Evolutionary conservation across 2,797 vertebrate species (phyloP).

Genomic region (Dendrocincla tyrannina): DNA sequence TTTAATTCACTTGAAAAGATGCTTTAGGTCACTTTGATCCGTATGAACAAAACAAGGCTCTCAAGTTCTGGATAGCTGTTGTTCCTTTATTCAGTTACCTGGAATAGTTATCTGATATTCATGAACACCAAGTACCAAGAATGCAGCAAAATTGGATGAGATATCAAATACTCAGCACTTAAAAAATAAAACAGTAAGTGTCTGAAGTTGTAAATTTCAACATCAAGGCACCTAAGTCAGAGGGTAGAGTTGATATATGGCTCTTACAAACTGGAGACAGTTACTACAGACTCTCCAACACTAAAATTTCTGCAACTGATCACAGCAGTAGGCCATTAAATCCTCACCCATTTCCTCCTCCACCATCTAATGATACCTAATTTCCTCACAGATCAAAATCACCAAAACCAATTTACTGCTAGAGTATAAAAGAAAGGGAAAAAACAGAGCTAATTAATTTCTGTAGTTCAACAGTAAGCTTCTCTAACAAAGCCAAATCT

Average conservation of each 20-base stretch:
- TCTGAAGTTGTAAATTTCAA: slow-evolving; percentile 1
- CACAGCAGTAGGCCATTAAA: slow-evolving; percentile 16
- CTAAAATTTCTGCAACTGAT: slow-evolving; percentile 43
- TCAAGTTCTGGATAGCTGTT: neutral
- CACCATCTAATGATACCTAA: slow-evolving; percentile 23
- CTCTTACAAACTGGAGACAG: neutral
- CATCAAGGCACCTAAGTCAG: neutral
- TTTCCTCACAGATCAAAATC: slow-evolving; percentile 57
- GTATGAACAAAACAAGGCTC: neutral
- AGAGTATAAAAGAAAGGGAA: neutral
- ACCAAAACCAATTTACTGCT: neutral
- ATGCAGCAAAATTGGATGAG: neutral
- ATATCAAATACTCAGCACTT: neutral
- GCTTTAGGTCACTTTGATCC: slow-evolving; percentile 4
- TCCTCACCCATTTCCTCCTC: slow-evolving; percentile 30
- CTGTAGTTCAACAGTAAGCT: neutral
- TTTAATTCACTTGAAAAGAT: slow-evolving; percentile 16
- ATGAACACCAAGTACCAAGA: neutral
- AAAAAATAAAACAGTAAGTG: neutral
- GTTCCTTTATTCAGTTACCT: neutral
- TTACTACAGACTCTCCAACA: neutral
- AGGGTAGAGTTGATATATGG: neutral
- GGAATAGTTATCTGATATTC: neutral
- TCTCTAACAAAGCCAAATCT: neutral
- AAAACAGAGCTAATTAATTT: neutral